Evolutionary conservation across 2,888 invertebrate genomes (phyloP).

Genomic region (Odontomyia ornata): DNA sequence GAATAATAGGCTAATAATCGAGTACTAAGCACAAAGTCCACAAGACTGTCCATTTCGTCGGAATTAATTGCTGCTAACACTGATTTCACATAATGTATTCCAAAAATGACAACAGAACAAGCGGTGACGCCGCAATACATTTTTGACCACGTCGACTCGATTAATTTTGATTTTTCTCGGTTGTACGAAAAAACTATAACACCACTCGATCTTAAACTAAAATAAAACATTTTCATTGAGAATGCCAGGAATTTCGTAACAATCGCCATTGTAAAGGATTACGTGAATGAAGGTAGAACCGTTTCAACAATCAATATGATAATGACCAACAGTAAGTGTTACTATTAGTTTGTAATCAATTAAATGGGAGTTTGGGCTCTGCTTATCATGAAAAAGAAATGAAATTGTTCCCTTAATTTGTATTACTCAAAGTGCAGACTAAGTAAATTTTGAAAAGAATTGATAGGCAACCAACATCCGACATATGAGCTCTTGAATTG

Average conservation of each 20-base stretch:
- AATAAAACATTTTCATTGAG: neutral
- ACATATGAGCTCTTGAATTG: no score
- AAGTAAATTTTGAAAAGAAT: no score
- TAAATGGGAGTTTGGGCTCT: no score
- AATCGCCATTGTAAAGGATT: neutral
- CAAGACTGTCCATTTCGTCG: neutral
- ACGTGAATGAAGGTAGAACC: neutral
- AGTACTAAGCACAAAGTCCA: neutral
- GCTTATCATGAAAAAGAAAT: no score
- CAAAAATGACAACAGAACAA: neutral
- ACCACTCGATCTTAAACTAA: neutral
- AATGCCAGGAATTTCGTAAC: neutral
- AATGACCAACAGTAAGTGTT: no score
- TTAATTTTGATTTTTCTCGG: neutral
- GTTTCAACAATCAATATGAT: no score
- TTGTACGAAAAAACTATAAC: neutral
- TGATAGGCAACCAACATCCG: no score
- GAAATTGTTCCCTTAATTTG: no score
- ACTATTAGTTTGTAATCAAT: no score
- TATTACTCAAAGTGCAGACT: no score
- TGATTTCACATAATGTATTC: neutral
- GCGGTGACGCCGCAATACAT: neutral
- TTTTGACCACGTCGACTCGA: slow-evolving; percentile 1
- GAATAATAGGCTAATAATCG: neutral
- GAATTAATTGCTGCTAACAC: neutral